These are phyloP conservation scores for Coelopa frigida DNA, from an alignment of 1,140 invertebrate genomes.

Conservation along the genomic window DNA sequence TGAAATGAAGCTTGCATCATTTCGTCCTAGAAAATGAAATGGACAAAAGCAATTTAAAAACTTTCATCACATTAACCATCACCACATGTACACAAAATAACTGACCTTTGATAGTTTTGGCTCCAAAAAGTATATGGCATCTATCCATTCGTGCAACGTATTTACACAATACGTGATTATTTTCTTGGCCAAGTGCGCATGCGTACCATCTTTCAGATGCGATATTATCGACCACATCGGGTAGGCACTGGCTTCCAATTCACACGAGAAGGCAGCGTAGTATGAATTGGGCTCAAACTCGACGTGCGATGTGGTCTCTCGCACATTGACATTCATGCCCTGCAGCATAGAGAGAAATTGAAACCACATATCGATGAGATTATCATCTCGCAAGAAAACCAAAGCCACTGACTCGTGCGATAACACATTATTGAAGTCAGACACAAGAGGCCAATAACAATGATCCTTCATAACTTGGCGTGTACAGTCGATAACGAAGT, in stretches of 20 bases:
- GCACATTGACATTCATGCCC: slow-evolving; percentile 95
- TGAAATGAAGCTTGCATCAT: slow-evolving; percentile 88
- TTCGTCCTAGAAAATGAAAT: slow-evolving; percentile 54
- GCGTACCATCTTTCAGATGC: slow-evolving; percentile 69
- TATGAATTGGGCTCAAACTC: slow-evolving; percentile 96
- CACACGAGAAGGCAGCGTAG: slow-evolving; percentile 93
- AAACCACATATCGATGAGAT: slow-evolving; percentile 89
- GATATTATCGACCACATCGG: slow-evolving; percentile 94
- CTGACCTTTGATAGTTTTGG: slow-evolving; percentile 54
- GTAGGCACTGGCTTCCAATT: slow-evolving; percentile 91
- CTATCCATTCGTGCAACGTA: slow-evolving; percentile 79
- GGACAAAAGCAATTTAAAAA: slow-evolving; percentile 1
- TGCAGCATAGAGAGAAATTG: slow-evolving; percentile 89
- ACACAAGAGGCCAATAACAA: slow-evolving; percentile 96
- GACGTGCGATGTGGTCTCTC: slow-evolving; percentile 84
- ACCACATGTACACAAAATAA: background rate
- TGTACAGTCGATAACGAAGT: slow-evolving; percentile 89
- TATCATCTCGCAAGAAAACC: slow-evolving; percentile 79
- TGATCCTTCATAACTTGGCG: slow-evolving; percentile 92
- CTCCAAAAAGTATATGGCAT: slow-evolving; percentile 66
- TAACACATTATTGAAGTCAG: slow-evolving; percentile 95
- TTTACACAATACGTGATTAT: slow-evolving; percentile 66
- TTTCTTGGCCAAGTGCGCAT: slow-evolving; percentile 63
- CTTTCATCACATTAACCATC: slow-evolving; percentile 1
- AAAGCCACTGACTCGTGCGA: slow-evolving; percentile 85